These are phyloP conservation scores for Venturia canescens DNA, from an alignment of 1,140 invertebrate genomes.

Conservation along the genomic window DNA sequence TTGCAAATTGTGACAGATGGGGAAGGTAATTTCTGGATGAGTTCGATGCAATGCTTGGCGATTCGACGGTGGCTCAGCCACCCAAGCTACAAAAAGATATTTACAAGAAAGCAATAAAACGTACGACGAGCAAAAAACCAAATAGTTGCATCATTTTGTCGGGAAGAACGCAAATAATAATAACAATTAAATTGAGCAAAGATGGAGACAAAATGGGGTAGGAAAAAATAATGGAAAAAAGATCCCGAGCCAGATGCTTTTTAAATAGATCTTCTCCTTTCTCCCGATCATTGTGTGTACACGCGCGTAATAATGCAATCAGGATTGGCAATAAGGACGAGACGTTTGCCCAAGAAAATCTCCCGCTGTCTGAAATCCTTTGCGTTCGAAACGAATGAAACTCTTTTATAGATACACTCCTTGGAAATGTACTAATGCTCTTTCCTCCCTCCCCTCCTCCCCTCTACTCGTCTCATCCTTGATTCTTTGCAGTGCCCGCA, in stretches of 20 bases:
- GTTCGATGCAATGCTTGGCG: neutral
- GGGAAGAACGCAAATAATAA: no score
- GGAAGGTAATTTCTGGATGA: neutral
- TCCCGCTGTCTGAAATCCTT: no score
- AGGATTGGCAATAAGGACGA: slow-evolving; percentile 15
- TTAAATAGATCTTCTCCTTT: slow-evolving; percentile 46
- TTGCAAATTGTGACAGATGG: neutral
- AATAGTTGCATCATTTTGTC: no score
- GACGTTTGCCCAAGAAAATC: no score
- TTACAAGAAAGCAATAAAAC: no score
- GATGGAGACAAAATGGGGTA: no score
- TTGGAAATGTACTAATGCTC: neutral
- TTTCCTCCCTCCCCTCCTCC: slow-evolving; percentile 11
- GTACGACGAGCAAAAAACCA: no score
- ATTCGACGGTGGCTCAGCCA: neutral
- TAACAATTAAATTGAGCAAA: no score
- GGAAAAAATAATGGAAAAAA: slow-evolving; percentile 1
- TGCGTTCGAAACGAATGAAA: no score
- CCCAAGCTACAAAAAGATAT: neutral
- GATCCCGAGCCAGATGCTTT: slow-evolving; percentile 36
- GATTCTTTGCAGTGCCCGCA: slow-evolving; percentile 12
- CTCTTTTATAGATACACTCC: no score
- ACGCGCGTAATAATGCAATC: slow-evolving; percentile 37
- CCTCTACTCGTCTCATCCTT: slow-evolving; percentile 16
- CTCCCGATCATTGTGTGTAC: neutral